Base-by-base conservation (phyloP, 2,888 invertebrate genomes). In the Pterostichus niger region DNA sequence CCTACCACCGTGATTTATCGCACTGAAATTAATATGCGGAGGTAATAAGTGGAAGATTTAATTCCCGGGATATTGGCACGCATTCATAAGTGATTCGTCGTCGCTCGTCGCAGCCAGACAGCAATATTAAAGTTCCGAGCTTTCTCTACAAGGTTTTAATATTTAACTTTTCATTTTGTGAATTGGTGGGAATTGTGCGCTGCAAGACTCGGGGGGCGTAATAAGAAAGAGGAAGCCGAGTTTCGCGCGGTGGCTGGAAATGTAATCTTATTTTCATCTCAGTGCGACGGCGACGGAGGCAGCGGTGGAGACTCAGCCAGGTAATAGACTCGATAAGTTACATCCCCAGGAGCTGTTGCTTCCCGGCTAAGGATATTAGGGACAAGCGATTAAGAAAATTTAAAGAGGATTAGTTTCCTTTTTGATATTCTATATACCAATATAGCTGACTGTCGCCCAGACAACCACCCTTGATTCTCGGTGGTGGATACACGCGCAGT, bases 351-450 rank as follows among this genome's bases (percentile, higher is more conserved):
- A 40, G 81, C 81, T 79, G 79, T 79, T 79, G 81, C 81, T 46
- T 81, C 44, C 31, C 46, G 52, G 35, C 31, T 73, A 71, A 81
- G 54, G 56, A 81, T 81, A 81, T 81, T 81, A 81, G 56, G 56
- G 81, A 81, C 81, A 81, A 81, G 81, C 81, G 81, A 81, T 81
- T 81, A 81, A 81, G 71, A 81, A 81, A 81, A 81, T 81, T 80
- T 80, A 80, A 80, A 80, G 49, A 64, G 68, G 80, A 80, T 80
- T 80, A 80, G 46, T 80, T 81, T 81, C 73, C 81, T 81, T 81
- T 81, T 81, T 81, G 81, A 71, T 81, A 73, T 73, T 71, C 81
- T 73, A 73, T 81, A 73, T 81, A 54, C 81, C 81, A 73, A 81
- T 81, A 73, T 44, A 81, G 52, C 40, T 17, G 44, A 71, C 15